Evolutionary conservation across 2,797 vertebrate genomes (phyloP).

Genomic region (Pseudopleuronectes americanus): DNA sequence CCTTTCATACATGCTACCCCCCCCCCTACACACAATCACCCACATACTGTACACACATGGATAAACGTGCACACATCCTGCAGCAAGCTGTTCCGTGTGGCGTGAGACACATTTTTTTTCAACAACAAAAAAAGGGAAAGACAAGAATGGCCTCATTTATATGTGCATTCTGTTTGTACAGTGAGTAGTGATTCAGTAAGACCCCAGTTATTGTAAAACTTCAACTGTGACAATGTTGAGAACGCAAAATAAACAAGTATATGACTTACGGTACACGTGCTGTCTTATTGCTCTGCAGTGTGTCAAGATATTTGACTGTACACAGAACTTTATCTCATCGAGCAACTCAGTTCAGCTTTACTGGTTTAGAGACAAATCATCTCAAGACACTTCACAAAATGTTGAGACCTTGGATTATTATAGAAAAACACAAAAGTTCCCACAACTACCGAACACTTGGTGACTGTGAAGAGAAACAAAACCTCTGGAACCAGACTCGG

Average conservation of each 20-base stretch:
- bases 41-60: constrained; percentile 33
- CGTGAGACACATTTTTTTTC: constrained; percentile 80
- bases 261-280: constrained; percentile 84
- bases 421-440: too few species aligned
- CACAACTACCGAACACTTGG: too few species aligned
- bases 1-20: constrained; percentile 54
- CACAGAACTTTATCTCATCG: background rate
- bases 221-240: constrained; percentile 96
- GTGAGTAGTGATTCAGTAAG: constrained; percentile 89
- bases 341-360: background rate
- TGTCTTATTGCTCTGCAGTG: constrained; percentile 32
- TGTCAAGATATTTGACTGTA: background rate
- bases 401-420: too few species aligned
- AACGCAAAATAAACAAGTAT: constrained; percentile 95
- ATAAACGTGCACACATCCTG: constrained; percentile 67
- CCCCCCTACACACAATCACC: constrained; percentile 17
- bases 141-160: constrained; percentile 91
- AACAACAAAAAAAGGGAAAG: constrained; percentile 76
- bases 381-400: too few species aligned
- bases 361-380: too few species aligned
- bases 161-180: constrained; percentile 95
- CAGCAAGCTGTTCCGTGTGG: constrained; percentile 85
- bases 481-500: too few species aligned
- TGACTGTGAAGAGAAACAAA: too few species aligned
- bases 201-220: constrained; percentile 93